These are phyloP conservation scores for Paralichthys olivaceus DNA, from an alignment of 2,113 vertebrate species.

Conservation along the genomic window DNA sequence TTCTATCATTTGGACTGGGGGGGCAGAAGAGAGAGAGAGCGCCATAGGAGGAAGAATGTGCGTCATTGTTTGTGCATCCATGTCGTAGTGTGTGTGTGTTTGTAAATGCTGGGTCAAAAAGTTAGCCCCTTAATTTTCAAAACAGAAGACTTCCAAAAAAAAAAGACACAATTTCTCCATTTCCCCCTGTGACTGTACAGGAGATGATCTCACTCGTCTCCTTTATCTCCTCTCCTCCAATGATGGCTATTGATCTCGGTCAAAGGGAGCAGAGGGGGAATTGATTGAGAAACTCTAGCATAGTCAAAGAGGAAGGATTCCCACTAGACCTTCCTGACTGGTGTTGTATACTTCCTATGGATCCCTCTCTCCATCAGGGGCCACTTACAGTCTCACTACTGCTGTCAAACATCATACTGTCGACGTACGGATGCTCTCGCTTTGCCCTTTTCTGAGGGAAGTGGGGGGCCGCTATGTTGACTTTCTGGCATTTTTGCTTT, in stretches of 20 bases:
- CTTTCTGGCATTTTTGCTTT: background rate
- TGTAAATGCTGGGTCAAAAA: background rate
- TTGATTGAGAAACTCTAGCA: slow-evolving; percentile 77
- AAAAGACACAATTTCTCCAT: slow-evolving; percentile 25
- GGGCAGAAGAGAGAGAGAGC: background rate
- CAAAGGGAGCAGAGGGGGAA: slow-evolving; percentile 65
- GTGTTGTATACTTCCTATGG: slow-evolving; percentile 57
- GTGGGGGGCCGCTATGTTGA: background rate
- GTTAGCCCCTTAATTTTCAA: background rate
- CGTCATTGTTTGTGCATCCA: slow-evolving; percentile 6
- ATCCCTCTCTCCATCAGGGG: slow-evolving; percentile 58
- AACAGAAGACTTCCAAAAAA: slow-evolving; percentile 9
- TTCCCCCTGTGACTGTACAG: slow-evolving; percentile 35
- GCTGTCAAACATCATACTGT: slow-evolving; percentile 71
- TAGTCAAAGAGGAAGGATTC: slow-evolving; percentile 63
- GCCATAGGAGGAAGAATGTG: background rate
- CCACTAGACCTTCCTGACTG: slow-evolving; percentile 56
- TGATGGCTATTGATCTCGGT: slow-evolving; percentile 76
- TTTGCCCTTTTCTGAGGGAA: background rate
- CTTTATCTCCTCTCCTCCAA: slow-evolving; percentile 69
- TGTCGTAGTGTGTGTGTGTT: slow-evolving; percentile 4
- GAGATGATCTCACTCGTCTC: slow-evolving; percentile 72
- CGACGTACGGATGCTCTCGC: slow-evolving; percentile 21
- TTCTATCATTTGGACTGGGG: slow-evolving; percentile 29
- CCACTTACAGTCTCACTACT: slow-evolving; percentile 60